A percentile compares a stretch with the other conserved stretches of the same genome.
These are phyloP conservation scores for Cordilura impudica DNA, from an alignment of 2,888 invertebrate genomes.

Conservation along the genomic window DNA sequence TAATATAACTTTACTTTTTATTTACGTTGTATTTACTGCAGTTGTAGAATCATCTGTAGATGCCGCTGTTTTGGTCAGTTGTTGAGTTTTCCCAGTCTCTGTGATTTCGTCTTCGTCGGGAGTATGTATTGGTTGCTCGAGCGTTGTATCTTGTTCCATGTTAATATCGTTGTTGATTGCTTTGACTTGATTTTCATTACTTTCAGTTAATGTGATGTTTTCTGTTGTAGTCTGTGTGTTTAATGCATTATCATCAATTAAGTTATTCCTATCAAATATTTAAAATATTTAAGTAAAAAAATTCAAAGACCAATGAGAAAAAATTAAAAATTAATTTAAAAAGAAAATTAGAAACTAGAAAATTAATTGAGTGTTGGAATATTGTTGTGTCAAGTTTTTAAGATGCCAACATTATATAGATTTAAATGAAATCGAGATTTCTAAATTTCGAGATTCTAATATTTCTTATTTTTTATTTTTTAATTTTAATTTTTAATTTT, in stretches of 20 bases:
- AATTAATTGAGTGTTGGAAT: slow-evolving; percentile 22
- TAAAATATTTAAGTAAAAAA: not conserved
- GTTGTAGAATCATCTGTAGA: slow-evolving; percentile 34
- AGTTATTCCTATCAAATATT: slow-evolving; percentile 38
- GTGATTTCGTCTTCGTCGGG: slow-evolving; percentile 5
- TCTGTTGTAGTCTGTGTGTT: not conserved
- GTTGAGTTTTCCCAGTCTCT: not conserved
- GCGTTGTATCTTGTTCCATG: slow-evolving; percentile 31
- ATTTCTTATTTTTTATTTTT: too few relatives aligned
- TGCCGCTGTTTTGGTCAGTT: slow-evolving; percentile 27
- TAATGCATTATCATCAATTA: slow-evolving; percentile 45
- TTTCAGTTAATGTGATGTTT: slow-evolving; percentile 36
- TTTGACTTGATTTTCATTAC: not conserved
- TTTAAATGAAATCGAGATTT: too few relatives aligned
- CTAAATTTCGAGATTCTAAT: too few relatives aligned
- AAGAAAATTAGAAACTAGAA: slow-evolving; percentile 11
- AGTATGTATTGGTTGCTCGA: slow-evolving; percentile 43
- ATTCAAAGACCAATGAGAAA: not conserved
- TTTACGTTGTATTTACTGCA: slow-evolving; percentile 52
- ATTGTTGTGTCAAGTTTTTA: slow-evolving; percentile 23
- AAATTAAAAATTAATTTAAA: not conserved
- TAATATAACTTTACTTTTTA: slow-evolving; percentile 29
- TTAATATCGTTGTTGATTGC: slow-evolving; percentile 32
- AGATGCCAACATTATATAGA: slow-evolving; percentile 58
- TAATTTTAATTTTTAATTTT: too few relatives aligned